Percentiles rank a stretch among this genome's conserved stretches.
Conservation (phyloP, 2,888 invertebrate genomes). For the Cyaniris semiargus region DNA sequence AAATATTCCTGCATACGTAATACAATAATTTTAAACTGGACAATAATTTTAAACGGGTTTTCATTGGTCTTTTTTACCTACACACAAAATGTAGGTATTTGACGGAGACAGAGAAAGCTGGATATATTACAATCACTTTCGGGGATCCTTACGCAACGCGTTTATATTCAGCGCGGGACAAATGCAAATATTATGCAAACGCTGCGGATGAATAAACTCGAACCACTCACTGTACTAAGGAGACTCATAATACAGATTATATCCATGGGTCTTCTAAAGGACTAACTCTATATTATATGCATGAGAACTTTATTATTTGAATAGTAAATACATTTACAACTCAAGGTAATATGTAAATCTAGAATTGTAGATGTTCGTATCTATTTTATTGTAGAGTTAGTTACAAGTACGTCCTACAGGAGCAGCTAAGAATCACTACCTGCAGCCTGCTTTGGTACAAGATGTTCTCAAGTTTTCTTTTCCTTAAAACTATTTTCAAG, state of each 20-base stretch:
- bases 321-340: not conserved
- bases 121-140: conserved; percentile 26
- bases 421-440: not conserved
- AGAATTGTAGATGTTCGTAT: not conserved
- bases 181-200: conserved; percentile 27
- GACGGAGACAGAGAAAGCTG: conserved; percentile 17
- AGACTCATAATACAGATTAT: not conserved
- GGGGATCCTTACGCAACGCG: conserved; percentile 6
- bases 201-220: conserved; percentile 4
- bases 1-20: no score
- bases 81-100: not conserved
- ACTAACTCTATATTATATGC: not conserved
- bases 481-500: no score
- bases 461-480: no score
- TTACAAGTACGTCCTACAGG: not conserved
- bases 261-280: not conserved
- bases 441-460: no score
- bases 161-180: conserved; percentile 14
- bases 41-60: no score
- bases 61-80: no score
- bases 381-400: not conserved
- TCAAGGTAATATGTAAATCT: not conserved
- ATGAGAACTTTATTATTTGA: not conserved
- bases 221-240: not conserved
- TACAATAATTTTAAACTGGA: no score